Percentiles rank a stretch among this genome's conserved stretches.
Evolutionary conservation across 2,797 vertebrate genomes (phyloP).

Genomic region (Hypotaenidia philippensis): DNA sequence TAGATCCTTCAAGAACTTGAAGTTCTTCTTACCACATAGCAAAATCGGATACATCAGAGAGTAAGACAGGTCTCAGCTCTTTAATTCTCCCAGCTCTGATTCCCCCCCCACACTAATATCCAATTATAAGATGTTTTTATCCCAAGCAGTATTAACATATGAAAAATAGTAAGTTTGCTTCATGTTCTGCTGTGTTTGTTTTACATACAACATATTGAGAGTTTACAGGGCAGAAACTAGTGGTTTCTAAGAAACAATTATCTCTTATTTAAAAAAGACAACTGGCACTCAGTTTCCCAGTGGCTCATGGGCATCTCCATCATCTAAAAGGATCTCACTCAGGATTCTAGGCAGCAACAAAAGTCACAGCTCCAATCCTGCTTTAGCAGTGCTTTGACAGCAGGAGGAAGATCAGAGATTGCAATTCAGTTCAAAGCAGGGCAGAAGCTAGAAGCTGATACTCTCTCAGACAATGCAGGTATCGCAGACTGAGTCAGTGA

Average conservation of each 20-base stretch:
- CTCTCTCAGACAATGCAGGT: background rate
- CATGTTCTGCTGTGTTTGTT: background rate
- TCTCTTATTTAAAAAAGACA: background rate
- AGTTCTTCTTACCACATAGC: background rate
- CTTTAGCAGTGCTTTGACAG: background rate
- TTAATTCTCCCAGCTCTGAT: slow-evolving; percentile 8
- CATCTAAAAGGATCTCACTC: background rate
- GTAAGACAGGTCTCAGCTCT: background rate
- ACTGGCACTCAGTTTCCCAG: background rate
- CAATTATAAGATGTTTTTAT: background rate
- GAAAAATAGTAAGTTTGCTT: background rate
- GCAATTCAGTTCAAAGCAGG: background rate
- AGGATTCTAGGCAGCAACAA: background rate
- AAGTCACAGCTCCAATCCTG: background rate
- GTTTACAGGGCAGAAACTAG: background rate
- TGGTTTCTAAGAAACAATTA: background rate
- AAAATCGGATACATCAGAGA: background rate
- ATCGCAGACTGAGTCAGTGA: background rate
- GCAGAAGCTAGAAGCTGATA: background rate
- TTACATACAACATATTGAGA: background rate
- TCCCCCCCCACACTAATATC: slow-evolving; percentile 46
- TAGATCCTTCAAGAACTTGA: background rate
- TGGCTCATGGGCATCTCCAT: background rate
- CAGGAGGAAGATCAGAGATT: background rate
- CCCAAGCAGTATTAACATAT: background rate